Percentiles rank a stretch among this genome's conserved stretches.
Evolutionary conservation across 2,797 vertebrate species (phyloP).

Genomic region (Peromyscus aztecus): DNA sequence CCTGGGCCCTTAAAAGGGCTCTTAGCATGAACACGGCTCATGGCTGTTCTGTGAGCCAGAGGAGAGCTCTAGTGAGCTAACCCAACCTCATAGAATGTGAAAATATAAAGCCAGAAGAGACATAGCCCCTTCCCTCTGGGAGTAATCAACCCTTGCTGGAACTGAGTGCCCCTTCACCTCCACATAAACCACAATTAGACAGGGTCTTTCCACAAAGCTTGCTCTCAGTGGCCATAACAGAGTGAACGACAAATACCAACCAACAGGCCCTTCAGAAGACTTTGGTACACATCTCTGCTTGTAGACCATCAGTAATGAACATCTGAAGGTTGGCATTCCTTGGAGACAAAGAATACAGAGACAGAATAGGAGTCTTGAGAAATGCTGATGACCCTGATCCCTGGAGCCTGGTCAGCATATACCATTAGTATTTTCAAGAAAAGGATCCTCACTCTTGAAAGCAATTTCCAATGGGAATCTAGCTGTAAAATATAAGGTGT

Average conservation of each 20-base stretch:
- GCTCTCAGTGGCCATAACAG: background rate
- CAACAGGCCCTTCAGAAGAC: background rate
- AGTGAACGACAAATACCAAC: accelerated
- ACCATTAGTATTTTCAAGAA: background rate
- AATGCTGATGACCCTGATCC: accelerated
- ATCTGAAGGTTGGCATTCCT: background rate
- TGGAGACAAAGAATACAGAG: accelerated
- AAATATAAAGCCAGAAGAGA: background rate
- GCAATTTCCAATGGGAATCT: background rate
- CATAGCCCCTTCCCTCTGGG: accelerated
- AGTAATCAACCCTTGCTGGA: background rate
- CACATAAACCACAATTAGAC: background rate
- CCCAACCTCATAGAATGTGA: too few relatives aligned
- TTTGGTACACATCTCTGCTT: background rate
- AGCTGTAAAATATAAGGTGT: accelerated
- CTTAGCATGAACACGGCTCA: background rate
- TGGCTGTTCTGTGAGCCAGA: background rate
- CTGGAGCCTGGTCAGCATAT: background rate
- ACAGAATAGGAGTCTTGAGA: too few relatives aligned
- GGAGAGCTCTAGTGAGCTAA: too few relatives aligned
- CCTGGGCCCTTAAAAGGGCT: background rate
- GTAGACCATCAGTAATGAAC: background rate
- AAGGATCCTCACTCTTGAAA: accelerated
- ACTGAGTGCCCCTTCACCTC: accelerated
- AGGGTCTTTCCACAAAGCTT: accelerated